Base-by-base conservation (phyloP, 2,797 vertebrate genomes). In the Enteromius argenteus region DNA sequence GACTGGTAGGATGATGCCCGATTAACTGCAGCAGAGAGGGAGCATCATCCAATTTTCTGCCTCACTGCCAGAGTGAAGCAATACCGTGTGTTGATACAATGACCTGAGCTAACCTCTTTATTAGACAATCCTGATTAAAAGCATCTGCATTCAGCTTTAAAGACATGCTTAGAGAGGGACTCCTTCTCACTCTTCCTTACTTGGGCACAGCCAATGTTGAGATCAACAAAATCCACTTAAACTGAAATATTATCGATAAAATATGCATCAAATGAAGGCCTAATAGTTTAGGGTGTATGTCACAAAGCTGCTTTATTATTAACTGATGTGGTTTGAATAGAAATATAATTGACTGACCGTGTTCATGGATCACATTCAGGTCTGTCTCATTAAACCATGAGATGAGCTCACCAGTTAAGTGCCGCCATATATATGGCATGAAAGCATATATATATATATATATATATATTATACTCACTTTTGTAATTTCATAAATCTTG, bases 21-120 rank as follows among this genome's bases (percentile, higher is more conserved):
- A 79, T 73, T 88, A 79, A 80, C 62, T 39, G 23, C 62, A 69
- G 71, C 19, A 46, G 74, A 77, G 64, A 73, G 15, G 42, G 53
- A 75, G 64, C 81, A 44, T 80, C 84, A 68, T 68, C 58, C 79
- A 85, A 84, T 89, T 85, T 87, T 89, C 86, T 78, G 84, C 86
- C 81, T 74, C 84, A 73, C 68, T 84, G 49, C 71, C 19, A 44
- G 49, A 67, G 60, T 67, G 87, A 84, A 84, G 78, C 58, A 53
- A 81, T 81, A 71, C 60, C 71, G 58, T 76, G 79, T 85, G 85
- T 32, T 72, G 85, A 86, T 85, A 84, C 77, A 21, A 21, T 84
- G 86, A 87, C 86, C 86, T 78, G 58, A 83, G 73, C 86, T 80
- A 83, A 85, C 84, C 84, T 83, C 83, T 83, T 86, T 79, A 84